Evolutionary conservation across 1,140 invertebrate species (phyloP).

Genomic region (Conopomorpha cramerella): DNA sequence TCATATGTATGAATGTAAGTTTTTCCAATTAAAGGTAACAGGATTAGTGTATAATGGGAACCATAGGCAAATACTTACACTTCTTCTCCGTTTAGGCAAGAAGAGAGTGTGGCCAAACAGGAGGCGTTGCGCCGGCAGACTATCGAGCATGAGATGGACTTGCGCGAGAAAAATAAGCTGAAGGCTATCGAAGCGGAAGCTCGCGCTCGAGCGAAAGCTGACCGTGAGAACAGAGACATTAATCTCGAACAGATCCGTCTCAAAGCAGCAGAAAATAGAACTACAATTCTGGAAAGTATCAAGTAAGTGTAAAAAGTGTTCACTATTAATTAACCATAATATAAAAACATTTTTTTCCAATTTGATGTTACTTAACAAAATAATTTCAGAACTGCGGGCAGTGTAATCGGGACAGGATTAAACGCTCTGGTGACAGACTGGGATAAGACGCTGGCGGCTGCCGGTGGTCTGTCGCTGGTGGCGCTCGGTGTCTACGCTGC

Average conservation of each 20-base stretch:
- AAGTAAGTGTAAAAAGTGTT: slow-evolving; percentile 77
- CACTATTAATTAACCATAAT: too few relatives aligned
- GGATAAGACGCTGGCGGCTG: slow-evolving; percentile 91
- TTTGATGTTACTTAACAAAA: neutral
- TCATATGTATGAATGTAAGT: too few relatives aligned
- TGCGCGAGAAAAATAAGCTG: slow-evolving; percentile 91
- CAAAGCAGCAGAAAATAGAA: slow-evolving; percentile 88
- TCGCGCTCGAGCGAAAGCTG: slow-evolving; percentile 85
- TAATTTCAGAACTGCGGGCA: slow-evolving; percentile 85
- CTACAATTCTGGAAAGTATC: slow-evolving; percentile 94
- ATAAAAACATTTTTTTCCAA: neutral
- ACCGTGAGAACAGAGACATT: slow-evolving; percentile 96
- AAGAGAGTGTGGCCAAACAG: slow-evolving; percentile 97
- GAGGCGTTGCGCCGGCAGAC: slow-evolving; percentile 93
- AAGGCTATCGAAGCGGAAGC: slow-evolving; percentile 92
- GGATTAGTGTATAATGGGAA: too few relatives aligned
- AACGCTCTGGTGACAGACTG: slow-evolving; percentile 90
- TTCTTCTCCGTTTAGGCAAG: slow-evolving; percentile 72
- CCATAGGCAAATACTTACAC: slow-evolving; percentile 1
- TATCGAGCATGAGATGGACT: slow-evolving; percentile 94
- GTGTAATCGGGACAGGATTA: slow-evolving; percentile 87
- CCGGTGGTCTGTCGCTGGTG: slow-evolving; percentile 88
- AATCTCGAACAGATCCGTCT: slow-evolving; percentile 90
- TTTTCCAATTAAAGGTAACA: too few relatives aligned
- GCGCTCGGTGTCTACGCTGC: slow-evolving; percentile 94